Evolutionary conservation across 2,797 vertebrate genomes (phyloP).

Genomic region (Falco columbarius): DNA sequence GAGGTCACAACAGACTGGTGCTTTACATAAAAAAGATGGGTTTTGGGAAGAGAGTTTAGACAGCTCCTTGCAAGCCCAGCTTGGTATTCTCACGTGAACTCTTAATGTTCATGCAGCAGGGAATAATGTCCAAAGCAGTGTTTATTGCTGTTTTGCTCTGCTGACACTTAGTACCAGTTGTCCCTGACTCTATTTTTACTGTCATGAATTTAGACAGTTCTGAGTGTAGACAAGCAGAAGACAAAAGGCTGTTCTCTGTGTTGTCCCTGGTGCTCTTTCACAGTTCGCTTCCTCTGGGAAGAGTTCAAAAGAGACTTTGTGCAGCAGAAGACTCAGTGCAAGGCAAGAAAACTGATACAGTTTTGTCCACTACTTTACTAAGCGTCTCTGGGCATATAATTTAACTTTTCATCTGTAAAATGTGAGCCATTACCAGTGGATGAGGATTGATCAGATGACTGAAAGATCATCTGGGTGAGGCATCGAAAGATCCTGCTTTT

Average conservation of each 20-base stretch:
- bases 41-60: background rate
- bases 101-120: background rate
- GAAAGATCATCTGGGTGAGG: background rate
- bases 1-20: background rate
- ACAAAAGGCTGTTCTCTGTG: background rate
- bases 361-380: background rate
- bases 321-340: background rate
- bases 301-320: background rate
- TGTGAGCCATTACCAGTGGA: background rate
- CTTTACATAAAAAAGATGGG: background rate
- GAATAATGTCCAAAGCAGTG: background rate
- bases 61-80: background rate
- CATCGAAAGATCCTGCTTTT: background rate
- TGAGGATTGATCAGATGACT: background rate
- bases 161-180: background rate
- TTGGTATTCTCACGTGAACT: background rate
- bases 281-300: background rate
- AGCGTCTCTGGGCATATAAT: background rate
- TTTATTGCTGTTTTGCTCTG: background rate
- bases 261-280: background rate
- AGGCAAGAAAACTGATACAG: background rate
- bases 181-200: background rate
- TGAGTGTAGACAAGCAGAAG: background rate
- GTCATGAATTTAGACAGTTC: background rate
- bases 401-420: background rate